Evolutionary conservation across 2,797 vertebrate species (phyloP).

Genomic region (Clarias pachynema): DNA sequence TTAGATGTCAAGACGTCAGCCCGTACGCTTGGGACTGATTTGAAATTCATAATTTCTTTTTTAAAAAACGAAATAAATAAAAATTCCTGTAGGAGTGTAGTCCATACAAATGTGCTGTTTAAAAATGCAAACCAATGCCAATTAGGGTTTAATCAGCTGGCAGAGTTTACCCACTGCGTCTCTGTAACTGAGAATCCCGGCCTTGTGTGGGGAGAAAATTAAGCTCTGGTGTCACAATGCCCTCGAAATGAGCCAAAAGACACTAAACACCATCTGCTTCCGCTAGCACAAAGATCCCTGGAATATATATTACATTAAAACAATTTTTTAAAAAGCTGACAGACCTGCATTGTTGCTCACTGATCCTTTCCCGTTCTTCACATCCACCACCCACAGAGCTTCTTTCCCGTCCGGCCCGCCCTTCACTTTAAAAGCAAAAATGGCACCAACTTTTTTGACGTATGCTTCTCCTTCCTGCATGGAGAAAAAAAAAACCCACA

Average conservation of each 20-base stretch:
- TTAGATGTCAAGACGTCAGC: too few relatives aligned
- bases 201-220: not conserved
- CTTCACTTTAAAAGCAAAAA: constrained; percentile 93
- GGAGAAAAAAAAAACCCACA: not conserved
- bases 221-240: not conserved
- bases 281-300: not conserved
- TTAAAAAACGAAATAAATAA: too few relatives aligned
- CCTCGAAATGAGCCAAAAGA: not conserved
- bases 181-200: not conserved
- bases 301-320: not conserved
- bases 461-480: constrained; percentile 87
- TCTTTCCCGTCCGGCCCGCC: constrained; percentile 88
- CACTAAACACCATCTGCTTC: not conserved
- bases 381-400: constrained; percentile 92
- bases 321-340: too few relatives aligned
- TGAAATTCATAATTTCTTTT: not conserved
- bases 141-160: not conserved
- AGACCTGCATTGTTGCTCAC: constrained; percentile 84
- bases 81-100: not conserved
- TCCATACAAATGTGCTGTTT: not conserved
- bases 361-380: constrained; percentile 91
- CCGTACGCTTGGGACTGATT: not conserved
- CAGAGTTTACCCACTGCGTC: too few relatives aligned
- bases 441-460: constrained; percentile 89
- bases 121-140: not conserved